Conservation (phyloP, 2,113 vertebrate genomes). For the Paraplagusia blochii region DNA sequence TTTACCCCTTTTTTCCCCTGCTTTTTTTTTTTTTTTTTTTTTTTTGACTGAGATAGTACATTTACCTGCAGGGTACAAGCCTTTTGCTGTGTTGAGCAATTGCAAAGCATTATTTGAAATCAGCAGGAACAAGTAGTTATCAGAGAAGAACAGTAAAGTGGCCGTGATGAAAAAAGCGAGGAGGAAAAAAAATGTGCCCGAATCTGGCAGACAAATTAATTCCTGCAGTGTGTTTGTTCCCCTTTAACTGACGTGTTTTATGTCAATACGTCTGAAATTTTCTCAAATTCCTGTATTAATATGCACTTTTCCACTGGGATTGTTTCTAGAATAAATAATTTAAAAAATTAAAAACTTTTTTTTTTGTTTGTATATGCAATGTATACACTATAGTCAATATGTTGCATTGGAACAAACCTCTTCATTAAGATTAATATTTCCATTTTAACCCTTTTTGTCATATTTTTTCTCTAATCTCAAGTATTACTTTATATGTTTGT, state of each 20-base stretch:
- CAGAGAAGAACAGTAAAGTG: slow-evolving; percentile 35
- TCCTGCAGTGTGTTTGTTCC: slow-evolving; percentile 3
- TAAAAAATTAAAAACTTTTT: too few relatives aligned
- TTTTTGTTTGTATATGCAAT: too few relatives aligned
- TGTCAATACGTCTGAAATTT: slow-evolving; percentile 2
- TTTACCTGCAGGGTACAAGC: slow-evolving; percentile 71
- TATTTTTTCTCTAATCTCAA: too few relatives aligned
- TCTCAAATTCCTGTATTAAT: neutral
- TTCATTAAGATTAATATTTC: too few relatives aligned
- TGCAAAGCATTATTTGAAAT: slow-evolving; percentile 60
- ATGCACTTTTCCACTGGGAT: too few relatives aligned
- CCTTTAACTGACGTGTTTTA: slow-evolving; percentile 25
- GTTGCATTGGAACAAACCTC: too few relatives aligned
- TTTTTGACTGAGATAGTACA: slow-evolving; percentile 52
- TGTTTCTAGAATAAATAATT: too few relatives aligned
- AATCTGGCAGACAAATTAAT: slow-evolving; percentile 25
- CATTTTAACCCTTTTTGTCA: too few relatives aligned
- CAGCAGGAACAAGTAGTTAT: slow-evolving; percentile 50
- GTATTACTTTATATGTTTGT: too few relatives aligned
- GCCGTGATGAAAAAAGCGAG: neutral
- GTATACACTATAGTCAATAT: too few relatives aligned
- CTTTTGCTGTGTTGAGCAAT: slow-evolving; percentile 61
- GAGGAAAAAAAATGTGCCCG: neutral
- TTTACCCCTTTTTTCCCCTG: slow-evolving; percentile 11
- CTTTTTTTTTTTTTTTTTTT: slow-evolving; percentile 31